These are phyloP conservation scores for Hirtodrosophila confusa DNA, from an alignment of 2,888 invertebrate species.

Conservation along the genomic window DNA sequence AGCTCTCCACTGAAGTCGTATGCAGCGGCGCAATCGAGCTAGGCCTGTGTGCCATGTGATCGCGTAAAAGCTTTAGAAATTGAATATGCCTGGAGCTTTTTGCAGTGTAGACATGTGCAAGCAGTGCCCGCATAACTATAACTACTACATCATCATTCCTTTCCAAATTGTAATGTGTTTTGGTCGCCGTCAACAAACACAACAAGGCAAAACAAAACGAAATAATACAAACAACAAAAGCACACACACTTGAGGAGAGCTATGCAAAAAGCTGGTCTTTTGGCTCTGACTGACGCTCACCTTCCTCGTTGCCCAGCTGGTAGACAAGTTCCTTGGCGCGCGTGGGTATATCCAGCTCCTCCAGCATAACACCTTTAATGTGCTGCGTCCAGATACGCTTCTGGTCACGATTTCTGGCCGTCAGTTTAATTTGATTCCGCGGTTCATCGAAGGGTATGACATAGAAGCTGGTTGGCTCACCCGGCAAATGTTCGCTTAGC, in stretches of 20 bases:
- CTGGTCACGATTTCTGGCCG: conserved; percentile 84
- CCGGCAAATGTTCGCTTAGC: conserved; percentile 97
- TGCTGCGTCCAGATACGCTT: conserved; percentile 84
- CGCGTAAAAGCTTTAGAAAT: neutral
- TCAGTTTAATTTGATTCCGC: conserved; percentile 92
- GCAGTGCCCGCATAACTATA: conserved; percentile 49
- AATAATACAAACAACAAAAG: conserved; percentile 4
- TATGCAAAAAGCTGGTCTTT: conserved; percentile 12
- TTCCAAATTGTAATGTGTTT: conserved; percentile 35
- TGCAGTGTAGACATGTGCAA: conserved; percentile 33
- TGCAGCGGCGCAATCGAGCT: no score
- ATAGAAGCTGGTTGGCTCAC: conserved; percentile 97
- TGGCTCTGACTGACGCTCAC: conserved; percentile 80
- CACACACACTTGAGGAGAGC: conserved; percentile 15
- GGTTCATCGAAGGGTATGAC: conserved; percentile 98
- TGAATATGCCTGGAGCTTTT: conserved; percentile 1
- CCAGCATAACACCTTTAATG: conserved; percentile 92
- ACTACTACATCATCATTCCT: conserved; percentile 43
- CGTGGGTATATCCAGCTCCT: conserved; percentile 97
- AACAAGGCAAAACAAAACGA: conserved; percentile 18
- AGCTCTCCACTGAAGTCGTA: neutral
- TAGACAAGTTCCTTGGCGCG: conserved; percentile 96
- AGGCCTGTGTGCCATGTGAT: neutral
- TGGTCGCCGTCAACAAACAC: conserved; percentile 31
- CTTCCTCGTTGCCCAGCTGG: conserved; percentile 86